These are phyloP conservation scores for Battus philenor DNA, from an alignment of 1,140 invertebrate genomes.

Conservation along the genomic window DNA sequence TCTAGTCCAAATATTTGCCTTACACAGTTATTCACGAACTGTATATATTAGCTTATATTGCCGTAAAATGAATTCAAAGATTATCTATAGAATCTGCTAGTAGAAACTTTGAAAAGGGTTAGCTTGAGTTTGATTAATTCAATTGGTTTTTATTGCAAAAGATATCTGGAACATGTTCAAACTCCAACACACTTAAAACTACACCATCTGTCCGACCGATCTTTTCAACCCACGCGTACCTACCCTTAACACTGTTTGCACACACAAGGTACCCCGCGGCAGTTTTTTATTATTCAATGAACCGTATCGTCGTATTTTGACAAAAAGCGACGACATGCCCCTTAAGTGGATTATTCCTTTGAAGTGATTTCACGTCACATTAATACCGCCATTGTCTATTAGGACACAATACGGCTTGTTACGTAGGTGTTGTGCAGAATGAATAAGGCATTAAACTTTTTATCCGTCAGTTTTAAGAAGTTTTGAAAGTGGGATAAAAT, in stretches of 20 bases:
- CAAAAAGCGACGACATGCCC: slow-evolving; percentile 66
- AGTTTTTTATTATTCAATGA: slow-evolving; percentile 66
- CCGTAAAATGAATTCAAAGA: too few relatives aligned
- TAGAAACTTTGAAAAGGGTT: too few relatives aligned
- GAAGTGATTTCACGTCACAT: slow-evolving; percentile 69
- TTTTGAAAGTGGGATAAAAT: slow-evolving; percentile 40
- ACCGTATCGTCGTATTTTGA: slow-evolving; percentile 55
- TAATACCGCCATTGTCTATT: slow-evolving; percentile 58
- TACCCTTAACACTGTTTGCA: slow-evolving; percentile 40
- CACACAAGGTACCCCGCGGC: slow-evolving; percentile 54
- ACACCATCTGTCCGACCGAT: too few relatives aligned
- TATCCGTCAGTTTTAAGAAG: slow-evolving; percentile 23
- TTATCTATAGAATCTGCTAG: too few relatives aligned
- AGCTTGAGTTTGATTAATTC: too few relatives aligned
- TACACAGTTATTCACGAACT: too few relatives aligned
- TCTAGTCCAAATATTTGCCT: too few relatives aligned
- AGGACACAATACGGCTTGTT: slow-evolving; percentile 53
- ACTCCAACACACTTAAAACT: too few relatives aligned
- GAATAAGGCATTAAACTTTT: slow-evolving; percentile 57
- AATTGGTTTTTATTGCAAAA: neutral
- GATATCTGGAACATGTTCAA: too few relatives aligned
- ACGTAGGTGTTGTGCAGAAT: slow-evolving; percentile 66
- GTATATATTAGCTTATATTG: too few relatives aligned
- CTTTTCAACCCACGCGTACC: too few relatives aligned
- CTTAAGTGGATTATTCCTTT: slow-evolving; percentile 70